phyloP scores from a whole-genome alignment of 2,888 invertebrate species.

The Leptarthrus brevirostris region DNA sequence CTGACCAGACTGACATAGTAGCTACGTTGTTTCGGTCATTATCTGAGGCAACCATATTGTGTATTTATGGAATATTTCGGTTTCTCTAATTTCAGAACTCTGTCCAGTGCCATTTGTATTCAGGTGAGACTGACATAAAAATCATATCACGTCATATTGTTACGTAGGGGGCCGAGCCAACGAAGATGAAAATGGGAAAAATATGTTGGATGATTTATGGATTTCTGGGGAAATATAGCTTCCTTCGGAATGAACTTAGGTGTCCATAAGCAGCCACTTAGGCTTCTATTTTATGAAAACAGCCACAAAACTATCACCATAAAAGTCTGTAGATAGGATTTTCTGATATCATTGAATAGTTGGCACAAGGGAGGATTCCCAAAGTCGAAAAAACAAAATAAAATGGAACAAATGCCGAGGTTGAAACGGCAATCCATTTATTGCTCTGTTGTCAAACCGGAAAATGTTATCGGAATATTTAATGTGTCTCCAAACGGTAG shows the following conservation, averaged over 20 bases:
- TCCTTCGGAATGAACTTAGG: neutral
- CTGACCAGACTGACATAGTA: neutral
- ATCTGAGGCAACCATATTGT: neutral
- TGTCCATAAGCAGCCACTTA: neutral
- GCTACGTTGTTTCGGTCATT: neutral
- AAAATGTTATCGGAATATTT: constrained; percentile 27
- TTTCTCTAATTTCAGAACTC: neutral
- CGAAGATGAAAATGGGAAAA: neutral
- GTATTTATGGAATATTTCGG: too few relatives aligned
- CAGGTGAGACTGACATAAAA: constrained; percentile 7
- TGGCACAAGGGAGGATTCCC: neutral
- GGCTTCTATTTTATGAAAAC: neutral
- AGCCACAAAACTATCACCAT: neutral
- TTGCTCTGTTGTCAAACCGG: neutral
- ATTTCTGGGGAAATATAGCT: neutral
- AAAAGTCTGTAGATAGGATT: constrained; percentile 9
- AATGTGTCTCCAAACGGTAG: constrained; percentile 10
- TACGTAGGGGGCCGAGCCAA: neutral
- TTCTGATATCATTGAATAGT: constrained; percentile 2
- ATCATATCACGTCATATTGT: constrained; percentile 10
- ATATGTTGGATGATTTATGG: constrained; percentile 28
- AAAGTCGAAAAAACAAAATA: neutral
- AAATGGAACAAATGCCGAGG: neutral
- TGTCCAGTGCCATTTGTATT: neutral
- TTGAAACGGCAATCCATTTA: constrained; percentile 25